Evolutionary conservation across 2,797 vertebrate species (phyloP).

Genomic region (Diglossa cyanea): DNA sequence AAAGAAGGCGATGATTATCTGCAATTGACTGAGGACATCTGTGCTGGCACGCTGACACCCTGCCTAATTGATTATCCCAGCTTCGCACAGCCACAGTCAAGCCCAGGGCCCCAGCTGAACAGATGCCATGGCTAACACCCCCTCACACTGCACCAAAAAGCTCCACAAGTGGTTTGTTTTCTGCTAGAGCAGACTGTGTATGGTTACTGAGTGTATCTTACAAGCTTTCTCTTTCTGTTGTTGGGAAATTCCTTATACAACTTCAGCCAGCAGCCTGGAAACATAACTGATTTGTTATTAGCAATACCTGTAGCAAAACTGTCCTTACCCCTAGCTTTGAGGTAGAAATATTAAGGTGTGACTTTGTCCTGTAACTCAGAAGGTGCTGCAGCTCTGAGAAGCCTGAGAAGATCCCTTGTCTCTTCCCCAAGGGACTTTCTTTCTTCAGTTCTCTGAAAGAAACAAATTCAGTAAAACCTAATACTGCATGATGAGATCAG

Average conservation of each 20-base stretch:
- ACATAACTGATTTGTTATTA: not conserved
- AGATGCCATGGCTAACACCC: slow-evolving; percentile 43
- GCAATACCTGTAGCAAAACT: not conserved
- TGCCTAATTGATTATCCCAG: slow-evolving; percentile 61
- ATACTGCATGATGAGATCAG: not conserved
- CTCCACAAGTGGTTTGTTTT: slow-evolving; percentile 45
- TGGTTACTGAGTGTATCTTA: not conserved
- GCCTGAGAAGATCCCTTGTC: not conserved
- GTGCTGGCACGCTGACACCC: slow-evolving; percentile 61
- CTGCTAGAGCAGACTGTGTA: not conserved
- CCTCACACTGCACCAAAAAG: not conserved
- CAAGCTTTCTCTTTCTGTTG: not conserved
- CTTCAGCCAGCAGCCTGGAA: not conserved
- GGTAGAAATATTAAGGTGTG: not conserved
- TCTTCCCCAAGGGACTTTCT: not conserved
- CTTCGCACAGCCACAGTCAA: slow-evolving; percentile 11
- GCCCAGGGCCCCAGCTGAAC: slow-evolving; percentile 49
- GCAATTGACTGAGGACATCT: slow-evolving; percentile 68
- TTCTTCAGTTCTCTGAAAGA: not conserved
- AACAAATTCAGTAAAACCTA: not conserved
- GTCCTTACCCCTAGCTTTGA: not conserved
- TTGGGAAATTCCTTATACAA: not conserved
- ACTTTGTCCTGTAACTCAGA: not conserved
- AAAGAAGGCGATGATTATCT: slow-evolving; percentile 59
- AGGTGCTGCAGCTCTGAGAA: not conserved